Percentiles rank a stretch among this genome's conserved stretches.
Evolutionary conservation across 2,888 invertebrate genomes (phyloP).

Genomic region (Nycteola revayana): DNA sequence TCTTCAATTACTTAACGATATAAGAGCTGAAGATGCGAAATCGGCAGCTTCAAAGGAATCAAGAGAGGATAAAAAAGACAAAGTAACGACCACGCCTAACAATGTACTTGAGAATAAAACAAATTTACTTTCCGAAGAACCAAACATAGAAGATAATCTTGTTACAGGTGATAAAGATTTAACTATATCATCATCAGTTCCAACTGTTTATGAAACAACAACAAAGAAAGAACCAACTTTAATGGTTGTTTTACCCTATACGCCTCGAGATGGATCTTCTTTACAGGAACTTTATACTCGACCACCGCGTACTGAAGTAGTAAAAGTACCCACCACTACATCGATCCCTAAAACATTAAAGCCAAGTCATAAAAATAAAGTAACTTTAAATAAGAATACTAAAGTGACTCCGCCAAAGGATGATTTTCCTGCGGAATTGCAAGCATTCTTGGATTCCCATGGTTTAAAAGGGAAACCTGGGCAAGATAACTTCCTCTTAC

Average conservation of each 20-base stretch:
- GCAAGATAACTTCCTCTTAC: slow-evolving; percentile 65
- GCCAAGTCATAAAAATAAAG: slow-evolving; percentile 44
- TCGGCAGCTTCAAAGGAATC: slow-evolving; percentile 41
- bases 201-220: slow-evolving; percentile 44
- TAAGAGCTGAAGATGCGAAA: slow-evolving; percentile 79
- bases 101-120: slow-evolving; percentile 56
- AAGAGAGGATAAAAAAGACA: slow-evolving; percentile 37
- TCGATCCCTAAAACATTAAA: slow-evolving; percentile 45
- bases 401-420: slow-evolving; percentile 33
- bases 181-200: slow-evolving; percentile 25
- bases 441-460: slow-evolving; percentile 67
- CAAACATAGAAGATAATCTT: slow-evolving; percentile 32
- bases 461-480: slow-evolving; percentile 63
- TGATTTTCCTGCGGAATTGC: slow-evolving; percentile 60
- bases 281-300: slow-evolving; percentile 85
- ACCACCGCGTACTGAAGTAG: slow-evolving; percentile 83
- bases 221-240: slow-evolving; percentile 67
- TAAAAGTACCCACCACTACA: slow-evolving; percentile 58
- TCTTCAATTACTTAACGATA: slow-evolving; percentile 84
- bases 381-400: slow-evolving; percentile 9
- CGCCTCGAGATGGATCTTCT: slow-evolving; percentile 78
- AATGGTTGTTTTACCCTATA: slow-evolving; percentile 86
- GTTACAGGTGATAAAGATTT: slow-evolving; percentile 26
- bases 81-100: slow-evolving; percentile 31
- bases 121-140: slow-evolving; percentile 28